Base-by-base conservation (phyloP, 2,888 invertebrate species). In the Pegoplata infirma region DNA sequence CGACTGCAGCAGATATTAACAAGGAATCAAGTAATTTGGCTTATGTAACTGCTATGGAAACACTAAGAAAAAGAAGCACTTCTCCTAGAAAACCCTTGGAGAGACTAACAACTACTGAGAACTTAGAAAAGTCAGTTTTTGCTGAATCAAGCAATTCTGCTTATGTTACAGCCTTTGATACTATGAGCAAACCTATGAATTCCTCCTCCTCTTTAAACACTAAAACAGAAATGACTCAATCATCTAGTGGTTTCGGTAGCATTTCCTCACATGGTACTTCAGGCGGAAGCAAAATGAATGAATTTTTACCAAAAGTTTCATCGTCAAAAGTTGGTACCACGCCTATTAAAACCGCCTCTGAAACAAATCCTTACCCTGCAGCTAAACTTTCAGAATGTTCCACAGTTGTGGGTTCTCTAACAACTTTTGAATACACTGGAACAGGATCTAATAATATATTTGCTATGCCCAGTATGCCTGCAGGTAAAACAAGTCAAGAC, bases 301-400 rank as follows among this genome's bases (percentile, higher is more conserved):
- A 84, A 6, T 88, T 88, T 61, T 66, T 82, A 53, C 88, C 88
- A 0, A 81, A 82, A 7, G 72, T 84, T 0, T 87, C 87, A 28
- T 88, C 88, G 0, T 88, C 88, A 0, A 88, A 85, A 64, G 85
- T 88, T 73, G 80, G 80, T 21, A 83, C 83, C 12, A 78, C 82
- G 0, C 63, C 68, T 2, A 2, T 40, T 23, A 59, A 68, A 28
- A 14, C 19, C 7, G 21, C 6, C 5, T 16, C 25, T 21, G 61
- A 74, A 46, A 19, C 56, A 16, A 67, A 44, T n/a, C 12, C 67
- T 16, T 36, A 64, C 21, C 53, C 69, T 0, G 71, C 81, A 7
- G 78, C 75, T 0, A 85, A 82, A 17, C 82, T 88, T 5, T 85
- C 87, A 0, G 88, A 88, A 49, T 84, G 86, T 5, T 84, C 86